Evolutionary conservation across 2,888 invertebrate genomes (phyloP), one percentile per base, ranked within the genome.

Genomic region (Oscheius sp.): DNA sequence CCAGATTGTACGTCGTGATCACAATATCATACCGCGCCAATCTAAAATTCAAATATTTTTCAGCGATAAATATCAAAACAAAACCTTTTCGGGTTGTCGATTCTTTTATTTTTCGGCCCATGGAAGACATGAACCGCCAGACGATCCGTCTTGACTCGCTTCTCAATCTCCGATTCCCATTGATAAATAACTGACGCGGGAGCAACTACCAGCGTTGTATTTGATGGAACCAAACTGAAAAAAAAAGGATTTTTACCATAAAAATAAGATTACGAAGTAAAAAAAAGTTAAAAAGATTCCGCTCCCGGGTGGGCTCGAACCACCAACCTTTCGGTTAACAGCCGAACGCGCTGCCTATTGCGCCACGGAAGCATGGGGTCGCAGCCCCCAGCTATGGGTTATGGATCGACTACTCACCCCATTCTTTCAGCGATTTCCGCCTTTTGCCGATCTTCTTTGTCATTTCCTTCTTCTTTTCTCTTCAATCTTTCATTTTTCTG

Each of bases 131-230:
- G 90, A 2, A 93, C 92, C 1, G 91, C 90, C 0, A 95, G 89
- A 0, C 91, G 87, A 76, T 93, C 92, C 7, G 92, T 58, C 35
- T 85, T 79, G 68, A 89, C 76, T 35, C 93, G 93, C 41, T 91
- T 91, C 12, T 90, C 88, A 12, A 95, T 92, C 70, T 86, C 86
- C 18, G 81, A 71, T 74, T 93, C 92, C 97, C 97, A 98, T 89
- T 98, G 97, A 81, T 93, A 92, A 72, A 97, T 90, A 59, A 98
- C 91, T 55, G 94, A 94, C 1, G 96, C 95, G 0, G 96, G 96
- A 86, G 95, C 95, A 1, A 98, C 92, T 0, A 98, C 93, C 16
- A 98, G 90, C 2, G 90, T 90, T 1, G 89, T 87, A 49, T 83
- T 80, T 2, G 89, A 89, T 25, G 87, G 84, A 7, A 89, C 73